Evolutionary conservation across 1,140 invertebrate genomes (phyloP), one percentile per base, ranked within the genome.

Genomic region (Heliconius melpomene): DNA sequence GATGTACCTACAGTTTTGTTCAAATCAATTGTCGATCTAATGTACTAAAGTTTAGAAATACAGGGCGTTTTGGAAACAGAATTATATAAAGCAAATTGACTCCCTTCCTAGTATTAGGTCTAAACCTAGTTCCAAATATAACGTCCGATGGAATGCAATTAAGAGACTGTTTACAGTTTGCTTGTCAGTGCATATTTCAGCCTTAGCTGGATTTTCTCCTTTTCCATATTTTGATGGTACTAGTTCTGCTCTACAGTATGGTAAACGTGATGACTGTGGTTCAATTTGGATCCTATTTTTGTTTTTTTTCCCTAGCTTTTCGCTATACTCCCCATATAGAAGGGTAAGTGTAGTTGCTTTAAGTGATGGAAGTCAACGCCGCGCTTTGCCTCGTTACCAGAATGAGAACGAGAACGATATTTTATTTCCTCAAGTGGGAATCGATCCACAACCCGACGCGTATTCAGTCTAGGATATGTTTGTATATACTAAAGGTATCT

Each of bases 151-250:
- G 60, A 66, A 66, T 66, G 60, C 60, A 66, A 66, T 66, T 26
- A 66, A 66, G 60, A 66, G 60, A 26, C 60, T 66, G 60, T 66
- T 66, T 66, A 66, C 26, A 66, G 60, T 66, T 66, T 16, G 23
- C 26, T 66, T 66, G 29, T 66, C 60, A 66, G 60, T 66, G 23
- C 23, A n/a, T 60, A 60, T 60, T 60, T 60, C 54, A 66, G 60
- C 11, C 6, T 66, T 66, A 66, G 13, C 60, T 66, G 26, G 13
- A 66, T 66, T 66, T 66, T 66, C 5, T 9, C n/a, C 13, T 29
- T 66, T 66, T 66, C 60, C 23, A 11, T 66, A 66, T 26, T 6
- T 66, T 66, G 60, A 66, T 66, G 1, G 20, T 16, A 36, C 32
- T 36, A 9, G 23, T 29, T 23, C 9, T 26, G 9, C 8, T 57